A percentile compares a stretch with the other conserved stretches of the same genome.
Conservation (phyloP, 2,113 vertebrate genomes). For the Alethe diademata region DNA sequence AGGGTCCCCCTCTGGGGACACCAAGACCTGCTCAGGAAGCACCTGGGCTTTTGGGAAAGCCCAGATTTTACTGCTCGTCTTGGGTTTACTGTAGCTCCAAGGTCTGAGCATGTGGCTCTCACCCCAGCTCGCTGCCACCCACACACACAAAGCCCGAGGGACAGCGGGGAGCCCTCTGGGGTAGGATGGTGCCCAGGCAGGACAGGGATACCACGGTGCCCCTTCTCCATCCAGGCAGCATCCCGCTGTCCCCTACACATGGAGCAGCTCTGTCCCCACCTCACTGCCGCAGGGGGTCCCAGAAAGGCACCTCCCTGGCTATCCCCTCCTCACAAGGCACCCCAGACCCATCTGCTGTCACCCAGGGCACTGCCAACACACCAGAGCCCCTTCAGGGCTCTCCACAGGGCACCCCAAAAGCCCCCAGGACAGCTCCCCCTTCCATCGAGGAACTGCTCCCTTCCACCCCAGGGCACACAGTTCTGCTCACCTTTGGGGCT, state of each 20-base stretch:
- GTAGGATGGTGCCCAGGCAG: not conserved
- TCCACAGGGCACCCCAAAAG: not conserved
- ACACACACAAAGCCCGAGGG: rapidly evolving
- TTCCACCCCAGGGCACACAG: not conserved
- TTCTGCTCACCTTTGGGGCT: not conserved
- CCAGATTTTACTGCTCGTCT: not conserved
- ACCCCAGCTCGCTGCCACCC: rapidly evolving
- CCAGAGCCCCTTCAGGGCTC: not conserved
- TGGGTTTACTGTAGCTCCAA: not conserved
- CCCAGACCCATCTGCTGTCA: not conserved
- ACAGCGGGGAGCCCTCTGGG: rapidly evolving
- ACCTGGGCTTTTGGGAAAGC: not conserved
- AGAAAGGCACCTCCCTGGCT: not conserved
- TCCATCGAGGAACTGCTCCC: not conserved
- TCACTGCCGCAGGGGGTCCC: not conserved
- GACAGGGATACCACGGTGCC: rapidly evolving
- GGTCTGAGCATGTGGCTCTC: not conserved
- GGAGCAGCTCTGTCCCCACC: not conserved
- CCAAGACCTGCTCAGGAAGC: not conserved
- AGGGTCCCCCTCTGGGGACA: not conserved
- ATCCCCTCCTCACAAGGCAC: not conserved
- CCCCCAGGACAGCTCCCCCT: not conserved
- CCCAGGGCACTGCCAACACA: not conserved
- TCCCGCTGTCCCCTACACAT: not conserved
- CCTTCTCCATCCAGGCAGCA: not conserved